A percentile compares a stretch with the other conserved stretches of the same genome.
Conservation (phyloP, 2,888 invertebrate species). For the Perdita meconis region DNA sequence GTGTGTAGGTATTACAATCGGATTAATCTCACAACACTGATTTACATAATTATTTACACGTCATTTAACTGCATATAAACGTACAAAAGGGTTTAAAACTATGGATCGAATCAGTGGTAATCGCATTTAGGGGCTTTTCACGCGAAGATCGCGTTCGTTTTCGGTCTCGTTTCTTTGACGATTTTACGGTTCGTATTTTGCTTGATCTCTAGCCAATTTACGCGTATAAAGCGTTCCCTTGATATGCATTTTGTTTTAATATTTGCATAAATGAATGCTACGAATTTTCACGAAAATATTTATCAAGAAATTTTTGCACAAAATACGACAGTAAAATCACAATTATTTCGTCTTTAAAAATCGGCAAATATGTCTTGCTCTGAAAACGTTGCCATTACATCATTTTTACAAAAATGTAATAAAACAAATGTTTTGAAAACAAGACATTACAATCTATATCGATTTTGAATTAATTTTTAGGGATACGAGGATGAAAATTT, state of each 20-base stretch:
- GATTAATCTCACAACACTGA: slow-evolving; percentile 72
- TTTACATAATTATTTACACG: slow-evolving; percentile 75
- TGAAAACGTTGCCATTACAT: background rate
- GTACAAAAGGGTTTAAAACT: slow-evolving; percentile 79
- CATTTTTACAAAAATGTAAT: background rate
- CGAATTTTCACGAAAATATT: slow-evolving; percentile 8
- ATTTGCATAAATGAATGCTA: slow-evolving; percentile 7
- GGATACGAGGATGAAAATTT: background rate
- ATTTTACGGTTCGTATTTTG: slow-evolving; percentile 1
- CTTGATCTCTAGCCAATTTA: slow-evolving; percentile 33
- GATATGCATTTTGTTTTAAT: background rate
- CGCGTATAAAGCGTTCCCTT: slow-evolving; percentile 6
- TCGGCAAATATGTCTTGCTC: background rate
- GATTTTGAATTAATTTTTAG: background rate
- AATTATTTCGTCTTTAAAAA: background rate
- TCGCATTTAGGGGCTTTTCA: slow-evolving; percentile 46
- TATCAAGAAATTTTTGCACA: slow-evolving; percentile 1
- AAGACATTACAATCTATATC: background rate
- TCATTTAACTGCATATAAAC: slow-evolving; percentile 82
- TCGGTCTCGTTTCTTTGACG: slow-evolving; percentile 9
- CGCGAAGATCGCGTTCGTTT: slow-evolving; percentile 2
- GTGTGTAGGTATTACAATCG: slow-evolving; percentile 74
- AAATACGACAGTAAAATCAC: slow-evolving; percentile 6
- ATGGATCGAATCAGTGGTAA: slow-evolving; percentile 69
- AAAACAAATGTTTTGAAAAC: background rate